These are phyloP conservation scores for Gibbula magus DNA, from an alignment of 2,888 invertebrate genomes.

Conservation along the genomic window DNA sequence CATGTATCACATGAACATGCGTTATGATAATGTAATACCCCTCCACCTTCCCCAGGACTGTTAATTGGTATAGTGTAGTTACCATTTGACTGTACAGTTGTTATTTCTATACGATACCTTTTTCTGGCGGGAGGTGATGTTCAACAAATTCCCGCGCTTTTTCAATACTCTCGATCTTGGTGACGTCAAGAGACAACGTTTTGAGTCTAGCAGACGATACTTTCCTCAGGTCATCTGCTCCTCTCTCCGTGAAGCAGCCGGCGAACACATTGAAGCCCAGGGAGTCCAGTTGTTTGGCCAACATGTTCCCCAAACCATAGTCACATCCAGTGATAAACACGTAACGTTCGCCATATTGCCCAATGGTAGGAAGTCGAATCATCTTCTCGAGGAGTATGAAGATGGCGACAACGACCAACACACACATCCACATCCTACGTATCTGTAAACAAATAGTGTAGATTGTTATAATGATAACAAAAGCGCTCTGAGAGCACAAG, in stretches of 20 bases:
- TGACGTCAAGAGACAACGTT: constrained; percentile 39
- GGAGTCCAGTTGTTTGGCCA: constrained; percentile 53
- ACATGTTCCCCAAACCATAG: constrained; percentile 58
- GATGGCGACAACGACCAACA: background rate
- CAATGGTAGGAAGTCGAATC: constrained; percentile 34
- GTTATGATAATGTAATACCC: too few species aligned
- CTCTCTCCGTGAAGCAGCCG: constrained; percentile 51
- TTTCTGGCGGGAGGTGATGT: constrained; percentile 33
- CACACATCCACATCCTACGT: background rate
- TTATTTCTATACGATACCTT: too few species aligned
- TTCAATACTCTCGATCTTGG: constrained; percentile 34
- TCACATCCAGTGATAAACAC: constrained; percentile 67
- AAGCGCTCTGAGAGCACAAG: too few species aligned
- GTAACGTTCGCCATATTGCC: constrained; percentile 43
- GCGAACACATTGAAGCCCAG: constrained; percentile 58
- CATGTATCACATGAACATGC: too few species aligned
- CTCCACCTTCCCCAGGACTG: too few species aligned
- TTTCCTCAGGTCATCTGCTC: constrained; percentile 37
- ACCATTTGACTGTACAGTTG: too few species aligned
- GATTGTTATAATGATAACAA: too few species aligned
- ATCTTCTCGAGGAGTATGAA: constrained; percentile 11
- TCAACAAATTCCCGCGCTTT: constrained; percentile 33
- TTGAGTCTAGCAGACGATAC: constrained; percentile 34
- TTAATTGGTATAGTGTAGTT: too few species aligned
- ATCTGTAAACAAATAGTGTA: too few species aligned